Percentiles rank a stretch among this genome's conserved stretches.
phyloP scores from a whole-genome alignment of 2,888 invertebrate genomes.

The Melinopterus prodromus region DNA sequence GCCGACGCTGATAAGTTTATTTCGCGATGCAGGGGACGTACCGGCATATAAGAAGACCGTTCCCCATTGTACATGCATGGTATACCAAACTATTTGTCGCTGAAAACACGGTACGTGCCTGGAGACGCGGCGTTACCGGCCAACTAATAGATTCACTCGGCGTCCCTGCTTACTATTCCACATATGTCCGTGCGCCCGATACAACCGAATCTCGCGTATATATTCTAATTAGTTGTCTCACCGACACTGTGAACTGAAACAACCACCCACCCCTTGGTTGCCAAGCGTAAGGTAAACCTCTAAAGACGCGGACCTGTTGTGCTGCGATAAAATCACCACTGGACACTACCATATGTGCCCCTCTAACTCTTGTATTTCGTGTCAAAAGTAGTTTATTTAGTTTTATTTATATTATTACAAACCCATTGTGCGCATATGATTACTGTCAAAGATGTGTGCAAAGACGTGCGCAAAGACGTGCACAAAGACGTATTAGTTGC shows the following conservation, averaged over 20 bases:
- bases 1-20: background rate
- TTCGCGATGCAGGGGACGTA: conserved; percentile 18
- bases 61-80: conserved; percentile 21
- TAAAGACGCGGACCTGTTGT: background rate
- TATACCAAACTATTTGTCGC: conserved; percentile 24
- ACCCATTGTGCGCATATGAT: too few species aligned
- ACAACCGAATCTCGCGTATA: conserved; percentile 10
- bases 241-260: background rate
- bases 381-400: too few species aligned
- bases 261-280: background rate
- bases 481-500: too few species aligned
- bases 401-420: too few species aligned
- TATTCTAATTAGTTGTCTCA: conserved; percentile 17
- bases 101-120: conserved; percentile 24
- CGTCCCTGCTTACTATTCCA: conserved; percentile 20
- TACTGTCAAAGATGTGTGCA: too few species aligned
- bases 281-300: background rate
- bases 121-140: conserved; percentile 13
- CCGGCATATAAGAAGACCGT: conserved; percentile 10
- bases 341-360: too few species aligned
- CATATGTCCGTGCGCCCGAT: conserved; percentile 21
- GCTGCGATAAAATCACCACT: background rate
- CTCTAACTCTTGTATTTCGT: too few species aligned
- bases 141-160: conserved; percentile 21
- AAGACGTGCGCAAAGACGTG: too few species aligned